Conservation (phyloP, 1,140 invertebrate species). For the Drosophila mauritiana region DNA sequence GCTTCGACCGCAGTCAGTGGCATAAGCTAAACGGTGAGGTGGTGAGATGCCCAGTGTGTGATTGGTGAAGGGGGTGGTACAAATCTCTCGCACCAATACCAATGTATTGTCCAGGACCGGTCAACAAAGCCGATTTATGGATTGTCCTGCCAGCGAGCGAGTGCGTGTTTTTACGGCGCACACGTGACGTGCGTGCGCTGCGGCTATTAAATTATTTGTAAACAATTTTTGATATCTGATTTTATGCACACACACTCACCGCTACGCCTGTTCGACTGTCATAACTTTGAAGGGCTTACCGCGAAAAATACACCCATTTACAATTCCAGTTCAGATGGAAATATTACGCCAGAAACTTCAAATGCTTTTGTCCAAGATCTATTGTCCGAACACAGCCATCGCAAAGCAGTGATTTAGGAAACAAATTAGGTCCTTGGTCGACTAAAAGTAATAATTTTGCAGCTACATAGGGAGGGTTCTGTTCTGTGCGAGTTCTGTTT, state of each 20-base stretch:
- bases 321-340: neutral
- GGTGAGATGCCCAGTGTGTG: neutral
- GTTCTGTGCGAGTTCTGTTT: too few species aligned
- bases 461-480: too few species aligned
- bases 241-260: constrained; percentile 66
- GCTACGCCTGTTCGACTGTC: constrained; percentile 35
- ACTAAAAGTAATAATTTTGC: too few species aligned
- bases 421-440: too few species aligned
- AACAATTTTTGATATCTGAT: constrained; percentile 83
- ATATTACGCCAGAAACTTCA: neutral
- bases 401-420: too few species aligned
- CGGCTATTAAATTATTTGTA: constrained; percentile 82
- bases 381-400: neutral
- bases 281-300: constrained; percentile 50
- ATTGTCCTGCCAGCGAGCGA: constrained; percentile 21
- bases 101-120: constrained; percentile 49
- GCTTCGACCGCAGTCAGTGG: constrained; percentile 33
- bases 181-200: constrained; percentile 67
- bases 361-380: neutral
- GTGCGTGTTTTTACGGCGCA: constrained; percentile 7
- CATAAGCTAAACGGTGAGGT: constrained; percentile 27
- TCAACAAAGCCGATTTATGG: constrained; percentile 62
- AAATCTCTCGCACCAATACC: constrained; percentile 56
- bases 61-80: neutral
- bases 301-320: constrained; percentile 32